Percentiles rank a stretch among this genome's conserved stretches.
phyloP scores from a whole-genome alignment of 1,140 invertebrate genomes.

The Thaumatotibia leucotreta region DNA sequence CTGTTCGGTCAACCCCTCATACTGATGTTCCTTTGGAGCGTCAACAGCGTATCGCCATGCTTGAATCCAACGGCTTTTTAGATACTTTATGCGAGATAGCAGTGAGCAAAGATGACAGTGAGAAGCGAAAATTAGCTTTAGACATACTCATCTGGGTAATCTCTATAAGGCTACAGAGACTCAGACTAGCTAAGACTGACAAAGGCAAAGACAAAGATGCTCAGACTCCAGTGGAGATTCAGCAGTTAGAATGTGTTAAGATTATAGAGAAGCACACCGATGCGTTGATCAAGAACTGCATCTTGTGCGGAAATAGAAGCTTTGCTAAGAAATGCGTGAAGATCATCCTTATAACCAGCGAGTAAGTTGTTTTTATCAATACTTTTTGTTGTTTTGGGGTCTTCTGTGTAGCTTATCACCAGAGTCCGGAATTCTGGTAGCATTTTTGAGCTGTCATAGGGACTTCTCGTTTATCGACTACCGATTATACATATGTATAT shows the following conservation, averaged over 20 bases:
- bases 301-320: conserved; percentile 87
- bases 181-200: conserved; percentile 78
- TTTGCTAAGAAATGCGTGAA: conserved; percentile 93
- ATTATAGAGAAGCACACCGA: conserved; percentile 81
- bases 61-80: conserved; percentile 87
- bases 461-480: too few species aligned
- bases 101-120: conserved; percentile 61
- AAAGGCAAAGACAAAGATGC: conserved; percentile 65
- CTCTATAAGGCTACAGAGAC: conserved; percentile 83
- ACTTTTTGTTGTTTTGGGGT: too few species aligned
- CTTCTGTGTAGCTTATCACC: too few species aligned
- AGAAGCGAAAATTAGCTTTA: conserved; percentile 78
- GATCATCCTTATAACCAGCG: conserved; percentile 88
- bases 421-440: too few species aligned
- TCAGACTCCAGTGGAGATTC: conserved; percentile 56
- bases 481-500: too few species aligned
- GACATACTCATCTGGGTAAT: conserved; percentile 89
- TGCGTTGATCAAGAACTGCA: conserved; percentile 82
- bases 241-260: conserved; percentile 83
- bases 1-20: conserved; percentile 84
- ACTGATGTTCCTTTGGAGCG: conserved; percentile 85
- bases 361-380: conserved; percentile 78
- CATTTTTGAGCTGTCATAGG: too few species aligned
- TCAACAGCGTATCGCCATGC: conserved; percentile 87
- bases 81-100: conserved; percentile 83